A percentile compares a stretch with the other conserved stretches of the same genome.
Evolutionary conservation across 2,888 invertebrate genomes (phyloP).

Genomic region (Pseudoips prasinana): DNA sequence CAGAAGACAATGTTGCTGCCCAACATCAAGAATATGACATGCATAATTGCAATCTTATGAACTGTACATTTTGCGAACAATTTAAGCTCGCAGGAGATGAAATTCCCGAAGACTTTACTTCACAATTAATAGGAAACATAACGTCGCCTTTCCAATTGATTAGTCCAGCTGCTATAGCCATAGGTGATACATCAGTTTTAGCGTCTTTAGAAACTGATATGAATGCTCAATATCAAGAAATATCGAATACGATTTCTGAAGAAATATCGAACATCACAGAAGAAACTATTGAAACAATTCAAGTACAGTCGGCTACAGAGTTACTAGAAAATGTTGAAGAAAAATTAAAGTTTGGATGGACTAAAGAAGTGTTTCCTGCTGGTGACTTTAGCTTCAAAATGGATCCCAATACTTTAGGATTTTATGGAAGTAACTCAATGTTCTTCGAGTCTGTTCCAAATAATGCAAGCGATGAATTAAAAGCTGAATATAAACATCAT

Average conservation of each 20-base stretch:
- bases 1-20: not conserved
- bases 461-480: constrained; percentile 63
- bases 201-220: not conserved
- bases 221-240: not conserved
- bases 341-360: constrained; percentile 52
- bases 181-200: constrained; percentile 35
- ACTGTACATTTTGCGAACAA: no score
- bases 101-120: constrained; percentile 56
- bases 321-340: constrained; percentile 44
- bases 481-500: constrained; percentile 55
- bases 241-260: constrained; percentile 11
- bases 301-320: constrained; percentile 55
- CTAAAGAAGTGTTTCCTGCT: constrained; percentile 24
- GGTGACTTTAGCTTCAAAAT: constrained; percentile 44
- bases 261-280: constrained; percentile 61
- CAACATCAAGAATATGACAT: not conserved
- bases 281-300: constrained; percentile 62
- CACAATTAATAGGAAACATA: constrained; percentile 67
- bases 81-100: no score
- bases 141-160: constrained; percentile 65
- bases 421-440: constrained; percentile 47
- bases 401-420: constrained; percentile 44
- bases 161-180: constrained; percentile 59
- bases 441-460: constrained; percentile 54
- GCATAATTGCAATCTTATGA: not conserved